phyloP scores from a whole-genome alignment of 92 coral and sea anemone species.

The Actinernus sp. region DNA sequence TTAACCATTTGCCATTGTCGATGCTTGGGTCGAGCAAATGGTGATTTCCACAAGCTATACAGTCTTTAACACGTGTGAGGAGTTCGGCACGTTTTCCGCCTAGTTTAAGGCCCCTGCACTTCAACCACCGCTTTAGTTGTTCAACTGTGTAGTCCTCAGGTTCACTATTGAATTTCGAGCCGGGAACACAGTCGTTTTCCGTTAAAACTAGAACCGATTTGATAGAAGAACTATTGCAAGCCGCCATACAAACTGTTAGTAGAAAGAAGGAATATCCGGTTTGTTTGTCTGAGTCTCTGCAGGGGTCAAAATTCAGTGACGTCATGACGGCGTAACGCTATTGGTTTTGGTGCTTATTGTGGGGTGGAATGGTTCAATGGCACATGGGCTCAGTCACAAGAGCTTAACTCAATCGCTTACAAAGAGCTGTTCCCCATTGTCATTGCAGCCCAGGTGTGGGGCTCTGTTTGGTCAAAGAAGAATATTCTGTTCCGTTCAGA shows the following conservation, averaged over 20 bases:
- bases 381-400: too few species aligned
- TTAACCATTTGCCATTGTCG: conserved; percentile 25
- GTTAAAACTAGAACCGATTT: background rate
- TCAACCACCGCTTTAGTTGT: conserved; percentile 54
- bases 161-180: conserved; percentile 55
- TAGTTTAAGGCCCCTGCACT: conserved; percentile 60
- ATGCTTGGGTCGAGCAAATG: conserved; percentile 40
- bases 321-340: conserved; percentile 22
- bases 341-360: too few species aligned
- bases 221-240: background rate
- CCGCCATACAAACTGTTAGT: background rate
- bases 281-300: background rate
- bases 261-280: conserved; percentile 2
- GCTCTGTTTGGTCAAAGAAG: too few species aligned
- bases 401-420: too few species aligned
- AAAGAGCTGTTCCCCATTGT: too few species aligned
- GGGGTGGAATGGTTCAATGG: too few species aligned
- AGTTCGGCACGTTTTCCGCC: conserved; percentile 55
- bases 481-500: too few species aligned
- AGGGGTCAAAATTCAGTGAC: conserved; percentile 9
- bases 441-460: too few species aligned
- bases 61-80: conserved; percentile 42
- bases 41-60: conserved; percentile 29
- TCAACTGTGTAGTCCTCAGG: conserved; percentile 56
- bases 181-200: conserved; percentile 43